These are phyloP conservation scores for Lottia gigantea DNA, from an alignment of 2,888 invertebrate genomes.

Conservation along the genomic window DNA sequence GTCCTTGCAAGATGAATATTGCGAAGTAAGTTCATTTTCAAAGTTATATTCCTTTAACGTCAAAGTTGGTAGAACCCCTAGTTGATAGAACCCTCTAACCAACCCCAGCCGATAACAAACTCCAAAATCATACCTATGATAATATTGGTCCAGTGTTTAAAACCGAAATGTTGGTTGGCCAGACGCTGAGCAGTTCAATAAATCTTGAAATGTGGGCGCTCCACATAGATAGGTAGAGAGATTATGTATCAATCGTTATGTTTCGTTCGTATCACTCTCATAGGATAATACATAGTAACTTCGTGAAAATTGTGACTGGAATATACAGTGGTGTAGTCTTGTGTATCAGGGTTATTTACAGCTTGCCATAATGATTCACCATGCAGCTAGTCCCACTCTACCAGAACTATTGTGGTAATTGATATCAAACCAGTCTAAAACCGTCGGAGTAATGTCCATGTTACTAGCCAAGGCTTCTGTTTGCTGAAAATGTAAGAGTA, in stretches of 20 bases:
- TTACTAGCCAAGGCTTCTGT: conserved; percentile 81
- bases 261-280: conserved; percentile 82
- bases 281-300: conserved; percentile 93
- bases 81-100: too few relatives aligned
- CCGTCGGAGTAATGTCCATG: conserved; percentile 84
- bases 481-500: too few relatives aligned
- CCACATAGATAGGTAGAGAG: conserved; percentile 90
- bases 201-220: conserved; percentile 88
- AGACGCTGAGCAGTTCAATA: conserved; percentile 78
- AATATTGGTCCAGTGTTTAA: conserved; percentile 81
- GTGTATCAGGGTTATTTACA: conserved; percentile 64
- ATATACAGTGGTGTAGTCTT: conserved; percentile 71
- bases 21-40: too few relatives aligned
- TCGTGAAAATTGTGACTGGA: conserved; percentile 91
- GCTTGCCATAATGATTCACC: conserved; percentile 83
- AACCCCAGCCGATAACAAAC: too few relatives aligned
- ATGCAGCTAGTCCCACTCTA: conserved; percentile 66
- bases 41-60: too few relatives aligned
- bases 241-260: conserved; percentile 91
- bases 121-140: conserved; percentile 62
- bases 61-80: too few relatives aligned
- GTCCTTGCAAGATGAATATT: too few relatives aligned
- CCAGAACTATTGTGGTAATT: conserved; percentile 45
- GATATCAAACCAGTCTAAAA: conserved; percentile 83
- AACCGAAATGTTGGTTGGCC: conserved; percentile 82